Conservation (phyloP, 1,140 invertebrate genomes). For the Chironomus striatipennis region DNA sequence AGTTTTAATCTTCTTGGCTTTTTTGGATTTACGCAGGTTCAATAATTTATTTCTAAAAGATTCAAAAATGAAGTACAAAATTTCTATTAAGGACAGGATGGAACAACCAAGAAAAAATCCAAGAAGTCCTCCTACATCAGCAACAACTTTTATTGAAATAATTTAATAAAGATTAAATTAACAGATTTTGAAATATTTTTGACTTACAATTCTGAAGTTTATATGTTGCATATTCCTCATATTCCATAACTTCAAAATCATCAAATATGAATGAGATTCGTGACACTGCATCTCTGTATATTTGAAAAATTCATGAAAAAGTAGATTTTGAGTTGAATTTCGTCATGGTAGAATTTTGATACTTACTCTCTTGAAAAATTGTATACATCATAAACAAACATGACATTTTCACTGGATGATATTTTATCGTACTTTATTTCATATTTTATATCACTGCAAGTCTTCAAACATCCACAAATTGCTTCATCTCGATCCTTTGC, state of each 20-base stretch:
- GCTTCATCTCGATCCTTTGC: slow-evolving; percentile 33
- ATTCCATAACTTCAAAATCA: neutral
- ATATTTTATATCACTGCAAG: slow-evolving; percentile 56
- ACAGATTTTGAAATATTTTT: slow-evolving; percentile 28
- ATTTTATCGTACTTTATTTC: slow-evolving; percentile 38
- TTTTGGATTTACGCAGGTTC: neutral
- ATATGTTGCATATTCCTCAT: neutral
- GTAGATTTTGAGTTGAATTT: too few species aligned
- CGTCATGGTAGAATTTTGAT: too few species aligned
- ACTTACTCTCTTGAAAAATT: neutral
- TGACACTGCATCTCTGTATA: neutral
- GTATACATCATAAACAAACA: neutral
- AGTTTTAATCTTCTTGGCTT: neutral
- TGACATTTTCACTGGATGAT: neutral
- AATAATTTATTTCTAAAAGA: neutral
- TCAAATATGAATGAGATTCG: neutral
- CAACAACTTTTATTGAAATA: slow-evolving; percentile 52
- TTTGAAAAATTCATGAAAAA: neutral
- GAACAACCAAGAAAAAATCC: slow-evolving; percentile 54
- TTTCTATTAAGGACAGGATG: slow-evolving; percentile 53
- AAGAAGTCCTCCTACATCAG: slow-evolving; percentile 47
- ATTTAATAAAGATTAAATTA: slow-evolving; percentile 54
- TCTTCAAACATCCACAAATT: slow-evolving; percentile 45
- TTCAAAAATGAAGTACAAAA: slow-evolving; percentile 47
- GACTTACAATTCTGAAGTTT: slow-evolving; percentile 28